Conservation (phyloP, 2,888 invertebrate species). For the Blomia tropicalis region DNA sequence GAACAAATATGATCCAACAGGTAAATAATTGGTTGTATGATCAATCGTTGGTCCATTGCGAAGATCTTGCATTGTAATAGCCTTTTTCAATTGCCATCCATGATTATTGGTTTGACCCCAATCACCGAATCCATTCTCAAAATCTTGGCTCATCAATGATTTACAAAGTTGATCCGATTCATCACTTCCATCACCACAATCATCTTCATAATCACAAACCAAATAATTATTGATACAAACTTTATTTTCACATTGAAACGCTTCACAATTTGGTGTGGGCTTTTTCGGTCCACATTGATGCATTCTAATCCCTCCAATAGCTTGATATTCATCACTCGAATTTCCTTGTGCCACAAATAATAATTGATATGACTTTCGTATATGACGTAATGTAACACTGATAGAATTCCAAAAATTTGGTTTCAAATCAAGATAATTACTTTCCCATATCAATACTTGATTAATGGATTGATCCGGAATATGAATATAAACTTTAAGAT, state of each 20-base stretch:
- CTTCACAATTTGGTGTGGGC: not conserved
- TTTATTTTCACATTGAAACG: not conserved
- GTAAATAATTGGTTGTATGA: not conserved
- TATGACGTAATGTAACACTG: not conserved
- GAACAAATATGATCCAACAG: not conserved
- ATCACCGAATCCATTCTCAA: not conserved
- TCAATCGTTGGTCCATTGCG: not conserved
- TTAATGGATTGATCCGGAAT: not conserved
- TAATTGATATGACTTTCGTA: not conserved
- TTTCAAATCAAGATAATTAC: not conserved
- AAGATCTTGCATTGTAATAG: not conserved
- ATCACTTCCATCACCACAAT: not conserved
- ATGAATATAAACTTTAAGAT: not conserved
- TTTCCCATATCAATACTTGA: not conserved
- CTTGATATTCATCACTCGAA: not conserved
- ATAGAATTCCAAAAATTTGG: not conserved
- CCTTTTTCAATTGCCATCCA: not conserved
- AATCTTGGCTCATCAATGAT: not conserved
- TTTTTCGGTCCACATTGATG: not conserved
- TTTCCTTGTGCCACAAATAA: not conserved
- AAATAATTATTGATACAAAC: not conserved
- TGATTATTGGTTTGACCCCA: not conserved
- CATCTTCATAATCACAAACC: constrained; percentile 1
- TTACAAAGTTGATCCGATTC: too few species aligned
- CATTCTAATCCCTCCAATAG: not conserved